Conservation (phyloP, 1,140 invertebrate genomes). For the Lethrus apterus region DNA sequence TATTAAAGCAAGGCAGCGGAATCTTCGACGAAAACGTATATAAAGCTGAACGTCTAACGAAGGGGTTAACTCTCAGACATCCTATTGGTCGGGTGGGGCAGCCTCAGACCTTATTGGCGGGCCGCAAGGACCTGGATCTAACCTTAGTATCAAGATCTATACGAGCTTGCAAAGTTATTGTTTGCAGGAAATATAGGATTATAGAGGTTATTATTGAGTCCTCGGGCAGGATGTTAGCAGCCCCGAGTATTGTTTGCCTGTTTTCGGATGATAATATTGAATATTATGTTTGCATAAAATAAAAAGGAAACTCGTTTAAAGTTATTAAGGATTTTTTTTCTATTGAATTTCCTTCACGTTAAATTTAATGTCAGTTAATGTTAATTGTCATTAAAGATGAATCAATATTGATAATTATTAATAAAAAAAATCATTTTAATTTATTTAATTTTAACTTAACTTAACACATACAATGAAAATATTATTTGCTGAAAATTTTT, state of each 20-base stretch:
- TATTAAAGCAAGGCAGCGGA: conserved; percentile 16
- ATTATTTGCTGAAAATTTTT: too few species aligned
- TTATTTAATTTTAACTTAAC: not conserved
- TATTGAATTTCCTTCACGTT: not conserved
- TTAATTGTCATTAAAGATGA: not conserved
- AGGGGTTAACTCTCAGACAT: conserved; percentile 30
- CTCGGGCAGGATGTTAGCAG: conserved; percentile 17
- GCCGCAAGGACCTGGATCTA: conserved; percentile 34
- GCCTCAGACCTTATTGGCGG: conserved; percentile 38
- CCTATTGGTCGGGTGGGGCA: conserved; percentile 38
- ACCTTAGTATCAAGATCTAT: conserved; percentile 38
- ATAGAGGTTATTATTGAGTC: conserved; percentile 24
- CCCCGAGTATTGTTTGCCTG: conserved; percentile 10
- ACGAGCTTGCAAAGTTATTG: conserved; percentile 26
- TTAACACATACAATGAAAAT: conserved; percentile 3
- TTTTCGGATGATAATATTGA: conserved; percentile 14
- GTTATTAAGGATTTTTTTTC: not conserved
- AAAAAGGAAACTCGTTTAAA: not conserved
- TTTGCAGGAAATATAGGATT: conserved; percentile 33
- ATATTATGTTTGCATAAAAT: conserved; percentile 13
- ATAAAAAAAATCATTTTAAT: too few species aligned
- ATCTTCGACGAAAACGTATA: conserved; percentile 7
- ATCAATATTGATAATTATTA: too few species aligned
- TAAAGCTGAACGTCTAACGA: conserved; percentile 2
- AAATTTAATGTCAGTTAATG: not conserved